These are phyloP conservation scores for Crotalus helleri DNA, from an alignment of 2,113 vertebrate genomes.

Conservation along the genomic window DNA sequence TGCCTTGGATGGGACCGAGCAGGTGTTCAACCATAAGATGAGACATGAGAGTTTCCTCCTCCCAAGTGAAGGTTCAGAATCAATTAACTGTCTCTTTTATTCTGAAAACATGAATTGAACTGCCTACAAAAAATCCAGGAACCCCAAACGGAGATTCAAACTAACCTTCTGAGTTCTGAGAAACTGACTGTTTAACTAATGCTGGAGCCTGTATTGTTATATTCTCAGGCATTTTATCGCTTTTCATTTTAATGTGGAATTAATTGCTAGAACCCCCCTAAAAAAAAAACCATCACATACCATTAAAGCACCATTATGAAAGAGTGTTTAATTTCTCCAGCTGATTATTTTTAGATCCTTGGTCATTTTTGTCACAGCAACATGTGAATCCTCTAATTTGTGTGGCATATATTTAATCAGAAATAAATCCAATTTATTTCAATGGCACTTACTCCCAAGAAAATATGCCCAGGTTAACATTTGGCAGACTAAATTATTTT, in stretches of 20 bases:
- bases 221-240: conserved; percentile 41
- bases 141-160: not conserved
- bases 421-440: not conserved
- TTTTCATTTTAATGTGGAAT: conserved; percentile 36
- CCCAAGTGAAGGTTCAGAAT: conserved; percentile 41
- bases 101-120: conserved; percentile 27
- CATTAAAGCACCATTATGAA: conserved; percentile 23
- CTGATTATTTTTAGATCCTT: conserved; percentile 4
- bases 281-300: conserved; percentile 15
- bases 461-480: not conserved
- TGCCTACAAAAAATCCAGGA: conserved; percentile 1
- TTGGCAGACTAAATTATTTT: not conserved
- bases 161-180: not conserved
- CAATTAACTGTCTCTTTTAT: conserved; percentile 23
- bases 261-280: conserved; percentile 34
- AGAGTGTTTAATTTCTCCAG: conserved; percentile 10
- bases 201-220: not conserved
- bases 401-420: not conserved
- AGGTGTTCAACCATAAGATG: conserved; percentile 32
- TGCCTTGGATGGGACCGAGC: conserved; percentile 33
- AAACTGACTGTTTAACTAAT: not conserved
- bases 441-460: not conserved
- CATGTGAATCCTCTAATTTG: not conserved
- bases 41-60: conserved; percentile 19
- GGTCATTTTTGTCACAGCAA: not conserved